Conservation (phyloP, 2,888 invertebrate species). For the Operophtera brumata region DNA sequence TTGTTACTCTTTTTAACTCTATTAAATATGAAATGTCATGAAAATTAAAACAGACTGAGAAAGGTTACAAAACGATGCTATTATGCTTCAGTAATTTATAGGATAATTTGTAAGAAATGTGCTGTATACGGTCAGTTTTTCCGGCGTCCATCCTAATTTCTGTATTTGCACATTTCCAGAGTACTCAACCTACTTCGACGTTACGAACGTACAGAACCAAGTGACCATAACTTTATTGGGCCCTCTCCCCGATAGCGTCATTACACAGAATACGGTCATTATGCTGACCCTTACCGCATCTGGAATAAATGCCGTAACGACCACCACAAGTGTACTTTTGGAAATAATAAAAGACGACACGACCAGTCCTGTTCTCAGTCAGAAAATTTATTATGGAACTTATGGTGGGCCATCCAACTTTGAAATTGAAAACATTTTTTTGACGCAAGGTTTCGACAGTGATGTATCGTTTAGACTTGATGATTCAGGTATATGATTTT, state of each 20-base stretch:
- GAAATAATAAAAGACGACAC: slow-evolving; percentile 60
- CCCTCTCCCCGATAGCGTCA: slow-evolving; percentile 47
- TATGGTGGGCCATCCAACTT: slow-evolving; percentile 40
- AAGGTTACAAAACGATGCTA: not conserved
- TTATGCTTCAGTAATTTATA: not conserved
- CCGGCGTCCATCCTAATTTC: not conserved
- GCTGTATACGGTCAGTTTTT: not conserved
- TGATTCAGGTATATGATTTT: slow-evolving; percentile 53
- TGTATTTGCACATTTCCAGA: slow-evolving; percentile 19
- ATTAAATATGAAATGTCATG: too few relatives aligned
- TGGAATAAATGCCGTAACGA: slow-evolving; percentile 47
- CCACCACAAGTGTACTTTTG: slow-evolving; percentile 54
- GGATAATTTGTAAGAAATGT: not conserved
- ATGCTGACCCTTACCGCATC: slow-evolving; percentile 54
- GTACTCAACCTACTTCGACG: slow-evolving; percentile 39
- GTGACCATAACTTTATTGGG: slow-evolving; percentile 39
- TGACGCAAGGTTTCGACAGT: slow-evolving; percentile 55
- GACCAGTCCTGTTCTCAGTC: slow-evolving; percentile 54
- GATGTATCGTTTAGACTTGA: slow-evolving; percentile 51
- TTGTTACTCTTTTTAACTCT: too few relatives aligned
- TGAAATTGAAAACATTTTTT: slow-evolving; percentile 46
- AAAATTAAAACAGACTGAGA: not conserved
- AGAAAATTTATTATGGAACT: slow-evolving; percentile 51
- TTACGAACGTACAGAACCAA: slow-evolving; percentile 38
- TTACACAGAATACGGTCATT: slow-evolving; percentile 53